Percentiles rank a stretch among this genome's conserved stretches.
phyloP scores from a whole-genome alignment of 2,113 vertebrate species.

The Chaetodon trifascialis region DNA sequence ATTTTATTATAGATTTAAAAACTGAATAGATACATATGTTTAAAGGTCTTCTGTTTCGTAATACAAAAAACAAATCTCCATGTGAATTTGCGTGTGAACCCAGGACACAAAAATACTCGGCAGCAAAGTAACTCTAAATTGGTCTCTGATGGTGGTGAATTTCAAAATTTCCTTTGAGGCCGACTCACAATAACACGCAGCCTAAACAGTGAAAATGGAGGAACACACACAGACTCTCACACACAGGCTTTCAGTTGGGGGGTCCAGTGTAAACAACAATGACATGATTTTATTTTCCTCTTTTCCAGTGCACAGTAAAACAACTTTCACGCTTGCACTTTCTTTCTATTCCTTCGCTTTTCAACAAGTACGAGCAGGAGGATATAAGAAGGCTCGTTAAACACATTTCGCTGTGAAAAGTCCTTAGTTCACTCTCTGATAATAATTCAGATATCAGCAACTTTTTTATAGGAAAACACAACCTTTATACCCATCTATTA shows the following conservation, averaged over 20 bases:
- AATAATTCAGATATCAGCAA: background rate
- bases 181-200: constrained; percentile 47
- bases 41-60: background rate
- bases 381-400: background rate
- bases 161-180: constrained; percentile 61
- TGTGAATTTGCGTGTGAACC: constrained; percentile 16
- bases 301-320: constrained; percentile 45
- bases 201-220: constrained; percentile 61
- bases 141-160: constrained; percentile 52
- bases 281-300: constrained; percentile 71
- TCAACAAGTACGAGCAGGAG: constrained; percentile 5
- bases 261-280: constrained; percentile 64
- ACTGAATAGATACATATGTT: background rate
- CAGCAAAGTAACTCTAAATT: constrained; percentile 37
- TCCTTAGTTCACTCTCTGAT: background rate
- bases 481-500: background rate
- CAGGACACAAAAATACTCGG: constrained; percentile 1
- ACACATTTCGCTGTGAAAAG: constrained; percentile 2
- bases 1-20: background rate
- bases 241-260: constrained; percentile 36
- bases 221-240: constrained; percentile 58
- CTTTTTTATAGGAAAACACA: background rate
- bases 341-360: constrained; percentile 33
- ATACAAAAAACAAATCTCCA: background rate
- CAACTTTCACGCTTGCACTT: constrained; percentile 33